phyloP scores from a whole-genome alignment of 1,140 invertebrate species.

The Episyrphus balteatus region DNA sequence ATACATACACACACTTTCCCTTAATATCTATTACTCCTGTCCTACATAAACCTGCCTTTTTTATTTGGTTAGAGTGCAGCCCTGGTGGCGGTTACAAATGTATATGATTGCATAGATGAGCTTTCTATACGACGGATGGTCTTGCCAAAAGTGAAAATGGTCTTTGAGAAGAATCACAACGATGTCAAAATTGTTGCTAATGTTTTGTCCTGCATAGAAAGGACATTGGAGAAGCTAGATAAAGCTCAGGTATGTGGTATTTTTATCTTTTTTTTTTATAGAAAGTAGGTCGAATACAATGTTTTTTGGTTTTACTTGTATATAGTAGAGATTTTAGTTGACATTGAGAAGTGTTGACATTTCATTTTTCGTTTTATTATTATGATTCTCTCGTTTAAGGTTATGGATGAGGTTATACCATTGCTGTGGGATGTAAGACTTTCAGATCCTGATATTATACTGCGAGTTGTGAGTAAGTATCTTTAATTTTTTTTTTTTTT shows the following conservation, averaged over 20 bases:
- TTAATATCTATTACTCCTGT: no score
- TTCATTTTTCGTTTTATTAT: not conserved
- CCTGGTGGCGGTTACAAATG: conserved; percentile 74
- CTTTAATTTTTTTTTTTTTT: not conserved
- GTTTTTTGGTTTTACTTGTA: not conserved
- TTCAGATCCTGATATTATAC: conserved; percentile 70
- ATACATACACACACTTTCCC: no score
- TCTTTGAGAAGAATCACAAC: conserved; percentile 75
- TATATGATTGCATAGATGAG: conserved; percentile 77
- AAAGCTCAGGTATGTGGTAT: conserved; percentile 48
- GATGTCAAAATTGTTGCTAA: conserved; percentile 68
- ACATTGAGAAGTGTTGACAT: not conserved
- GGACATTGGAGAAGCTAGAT: conserved; percentile 72
- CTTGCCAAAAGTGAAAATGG: conserved; percentile 73
- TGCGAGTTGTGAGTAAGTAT: conserved; percentile 73
- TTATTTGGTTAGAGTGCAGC: conserved; percentile 63
- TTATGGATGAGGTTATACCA: conserved; percentile 86
- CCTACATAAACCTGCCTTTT: no score
- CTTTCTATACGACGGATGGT: conserved; percentile 69
- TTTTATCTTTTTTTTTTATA: conserved; percentile 2
- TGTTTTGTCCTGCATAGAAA: conserved; percentile 64
- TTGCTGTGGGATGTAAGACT: conserved; percentile 78
- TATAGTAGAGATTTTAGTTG: not conserved
- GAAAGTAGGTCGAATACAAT: conserved; percentile 1
- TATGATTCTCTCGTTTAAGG: conserved; percentile 39